A percentile compares a stretch with the other conserved stretches of the same genome.
These are phyloP conservation scores for Ophioninae sp. DNA, from an alignment of 2,888 invertebrate genomes.

Conservation along the genomic window DNA sequence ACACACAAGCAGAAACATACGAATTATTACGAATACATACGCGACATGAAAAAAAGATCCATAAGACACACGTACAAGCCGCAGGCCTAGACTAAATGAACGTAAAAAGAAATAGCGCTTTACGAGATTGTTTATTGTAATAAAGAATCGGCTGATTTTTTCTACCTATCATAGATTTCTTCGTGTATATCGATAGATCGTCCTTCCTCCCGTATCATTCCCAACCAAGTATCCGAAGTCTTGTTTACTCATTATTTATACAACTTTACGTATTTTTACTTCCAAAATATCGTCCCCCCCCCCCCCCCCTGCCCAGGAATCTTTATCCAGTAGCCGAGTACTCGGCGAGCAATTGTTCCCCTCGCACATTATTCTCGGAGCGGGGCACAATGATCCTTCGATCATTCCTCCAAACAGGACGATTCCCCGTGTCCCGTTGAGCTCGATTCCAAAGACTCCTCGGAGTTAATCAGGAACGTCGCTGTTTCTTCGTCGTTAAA, in stretches of 20 bases:
- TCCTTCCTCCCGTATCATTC: neutral
- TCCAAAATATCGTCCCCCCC: neutral
- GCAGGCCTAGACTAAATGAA: constrained; percentile 52
- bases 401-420: constrained; percentile 45
- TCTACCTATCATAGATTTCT: constrained; percentile 60
- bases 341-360: neutral
- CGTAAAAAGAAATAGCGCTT: constrained; percentile 52
- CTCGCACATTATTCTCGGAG: neutral
- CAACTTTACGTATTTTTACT: constrained; percentile 37
- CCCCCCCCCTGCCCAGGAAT: neutral
- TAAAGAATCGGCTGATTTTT: constrained; percentile 74
- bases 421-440: constrained; percentile 53
- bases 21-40: constrained; percentile 10
- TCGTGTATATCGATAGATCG: constrained; percentile 23
- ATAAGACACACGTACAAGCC: constrained; percentile 20
- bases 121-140: constrained; percentile 64
- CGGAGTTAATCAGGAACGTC: constrained; percentile 35
- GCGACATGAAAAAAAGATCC: constrained; percentile 3
- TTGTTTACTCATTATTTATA: constrained; percentile 24
- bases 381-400: neutral
- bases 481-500: constrained; percentile 23
- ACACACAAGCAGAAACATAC: constrained; percentile 25
- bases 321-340: neutral
- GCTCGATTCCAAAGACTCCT: constrained; percentile 48
- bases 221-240: constrained; percentile 6